Base-by-base conservation (phyloP, 1,140 invertebrate genomes). In the Chymomyza costata region DNA sequence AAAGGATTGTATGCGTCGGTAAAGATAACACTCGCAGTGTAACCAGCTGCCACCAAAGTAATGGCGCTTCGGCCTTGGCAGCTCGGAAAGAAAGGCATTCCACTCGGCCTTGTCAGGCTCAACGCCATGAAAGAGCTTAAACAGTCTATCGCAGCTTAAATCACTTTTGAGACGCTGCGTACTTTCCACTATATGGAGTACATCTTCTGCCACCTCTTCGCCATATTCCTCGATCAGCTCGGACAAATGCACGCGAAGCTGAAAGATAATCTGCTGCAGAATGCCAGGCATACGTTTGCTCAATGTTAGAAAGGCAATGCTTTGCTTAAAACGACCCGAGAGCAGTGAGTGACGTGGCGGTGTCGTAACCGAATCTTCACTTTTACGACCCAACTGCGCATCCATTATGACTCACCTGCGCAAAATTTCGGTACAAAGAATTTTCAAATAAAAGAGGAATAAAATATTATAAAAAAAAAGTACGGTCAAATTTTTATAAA, bases 1-100 rank as follows among this genome's bases (percentile, higher is more conserved):
- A 35, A 91, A 90, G 80, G 97, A 93, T 57, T 89, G 86, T 19
- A 99, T 88, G 63, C 91, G 87, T 14, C 96, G 87, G 82, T 99
- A 99, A 86, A 98, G 90, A 80, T 97, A 99, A 73, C 96, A 97
- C 87, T 99, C 97, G 11, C 91, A 89, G 73, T 94, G 94, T 0
- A 99, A 86, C 96, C 95, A 99, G 1, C 90, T 86, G 35, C 92
- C 89, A 13, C 91, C 89, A 82, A 94, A 98, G 90, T 93, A 98
- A 6, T 88, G 41, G 1, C 37, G 52, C 6, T 81, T 81, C 0
- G 50, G 61, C 0, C 28, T 34, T 0, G 74, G 74, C 25, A 81
- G 16, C 30, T 61, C 73, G 1, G 14, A 1, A 3, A 80, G n/a
- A 15, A 80, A 80, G 2, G 64, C 67, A 35, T 80, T 80, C 73